A percentile compares a stretch with the other conserved stretches of the same genome.
phyloP scores from a whole-genome alignment of 2,113 vertebrate species.

The Misgurnus anguillicaudatus region DNA sequence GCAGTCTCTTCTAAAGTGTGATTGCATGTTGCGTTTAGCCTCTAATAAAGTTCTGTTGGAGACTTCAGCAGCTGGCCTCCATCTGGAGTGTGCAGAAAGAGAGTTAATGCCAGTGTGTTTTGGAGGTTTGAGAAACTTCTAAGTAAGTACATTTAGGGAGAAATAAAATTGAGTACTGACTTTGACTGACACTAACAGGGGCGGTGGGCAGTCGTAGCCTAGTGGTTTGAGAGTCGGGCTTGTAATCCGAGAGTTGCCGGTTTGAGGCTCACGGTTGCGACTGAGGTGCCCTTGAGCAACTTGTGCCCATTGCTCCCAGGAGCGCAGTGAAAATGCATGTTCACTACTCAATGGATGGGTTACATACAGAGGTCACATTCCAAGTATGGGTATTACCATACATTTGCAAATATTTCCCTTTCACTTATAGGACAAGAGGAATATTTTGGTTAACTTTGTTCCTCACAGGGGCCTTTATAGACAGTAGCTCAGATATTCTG shows the following conservation, averaged over 20 bases:
- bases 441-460: background rate
- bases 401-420: too few species aligned
- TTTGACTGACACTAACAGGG: background rate
- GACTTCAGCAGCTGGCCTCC: conserved; percentile 56
- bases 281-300: too few species aligned
- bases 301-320: too few species aligned
- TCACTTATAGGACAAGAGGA: background rate
- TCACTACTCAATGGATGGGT: too few species aligned
- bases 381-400: too few species aligned
- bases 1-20: conserved; percentile 52
- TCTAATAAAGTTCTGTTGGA: conserved; percentile 60
- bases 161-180: background rate
- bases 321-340: too few species aligned
- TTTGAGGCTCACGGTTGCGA: too few species aligned
- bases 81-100: conserved; percentile 53
- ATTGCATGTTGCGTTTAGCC: conserved; percentile 60
- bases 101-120: conserved; percentile 27
- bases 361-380: too few species aligned
- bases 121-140: background rate
- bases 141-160: conserved; percentile 29
- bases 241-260: too few species aligned
- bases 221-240: too few species aligned
- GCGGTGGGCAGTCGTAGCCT: too few species aligned
- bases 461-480: background rate
- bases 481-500: background rate